Base-by-base conservation (phyloP, 2,888 invertebrate species). In the Ditylenchus weischeri region DNA sequence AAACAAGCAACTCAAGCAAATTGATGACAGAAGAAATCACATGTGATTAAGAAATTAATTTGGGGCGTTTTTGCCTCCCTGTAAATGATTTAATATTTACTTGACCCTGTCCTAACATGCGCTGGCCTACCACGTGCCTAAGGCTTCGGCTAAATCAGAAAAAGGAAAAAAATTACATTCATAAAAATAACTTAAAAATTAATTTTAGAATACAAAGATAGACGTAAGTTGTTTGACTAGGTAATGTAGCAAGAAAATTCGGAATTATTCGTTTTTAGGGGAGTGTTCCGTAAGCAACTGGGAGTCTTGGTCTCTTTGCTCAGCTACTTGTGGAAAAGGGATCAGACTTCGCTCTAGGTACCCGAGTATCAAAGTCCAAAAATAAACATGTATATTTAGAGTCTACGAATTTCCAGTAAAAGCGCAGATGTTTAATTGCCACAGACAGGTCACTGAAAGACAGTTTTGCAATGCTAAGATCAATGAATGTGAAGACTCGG, bases 271-370 rank as follows among this genome's bases (percentile, higher is more conserved):
- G 21, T 43, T 47, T 75, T 54, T 57, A 79, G 79, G 79, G 10
- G 87, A 89, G 71, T 92, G 91, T 80, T 86, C 86, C 8, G 88
- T 89, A 67, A 87, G 88, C 0, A 84, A 87, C 5, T 92, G 92
- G 92, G 89, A 90, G 59, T 86, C 87, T 13, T 92, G 91, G 90
- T 89, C 90, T 1, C 89, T 90, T 1, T 92, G 92, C 83, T 88
- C 90, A 18, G 88, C 88, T 36, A 87, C 88, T 0, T 92, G 92
- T 83, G 91, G 91, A 0, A 89, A 88, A 74, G 91, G 91, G 0
- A 81, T 81, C 66, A 70, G 80, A 69, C 78, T 81, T 74, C 73
- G 81, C 38, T 90, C 90, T 49, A 43, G 43, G 43, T 43, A 43
- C 87, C 93, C 7, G 38, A 57, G 35, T 0, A 57, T n/a, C 15